Evolutionary conservation across 2,888 invertebrate species (phyloP), one percentile per base, ranked within the genome.

Genomic region (Lepidocyrtoides sp.): DNA sequence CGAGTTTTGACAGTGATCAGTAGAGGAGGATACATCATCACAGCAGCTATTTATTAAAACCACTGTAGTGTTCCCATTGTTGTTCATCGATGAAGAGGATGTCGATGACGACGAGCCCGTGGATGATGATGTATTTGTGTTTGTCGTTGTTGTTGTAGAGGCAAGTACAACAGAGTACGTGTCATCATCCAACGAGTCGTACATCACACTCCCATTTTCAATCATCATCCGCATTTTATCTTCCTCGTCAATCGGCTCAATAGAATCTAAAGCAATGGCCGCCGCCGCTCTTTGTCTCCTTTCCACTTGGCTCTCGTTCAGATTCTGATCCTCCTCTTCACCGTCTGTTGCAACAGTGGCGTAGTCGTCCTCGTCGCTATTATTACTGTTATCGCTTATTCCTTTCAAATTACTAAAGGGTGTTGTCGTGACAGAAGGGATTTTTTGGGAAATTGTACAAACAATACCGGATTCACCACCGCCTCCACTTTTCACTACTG

Each of bases 381-480:
- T 57, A 17, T 75, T 32, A 14, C 29, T 51, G 17, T 57, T n/a
- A n/a, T n/a, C n/a, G n/a, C n/a, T n/a, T n/a, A n/a, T n/a, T n/a
- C n/a, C n/a, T 66, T 29, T 81, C 14, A 23, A 17, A n/a, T 12
- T 17, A 63, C 29, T 4, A 29, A 29, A 63, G 0, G 29, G 26
- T 14, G 12, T 7, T 23, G 3, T 10, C 69, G 1, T 54, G 54
- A 81, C 41, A 44, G 72, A 10, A 7, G 93, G 93, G 12, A 92
- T 92, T 85, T 81, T 92, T 89, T 93, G 93, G 14, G 94, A 94
- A 86, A 94, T 94, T 75, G 94, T 94, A 77, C 94, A 94, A 29
- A 94, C 94, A 85, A 94, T 94, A 5, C 92, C 92, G 12, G 92
- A 86, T n/a, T 82, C 79, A 60, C 81, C 60, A 81, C 54, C 57